Evolutionary conservation across 2,888 invertebrate species (phyloP).

Genomic region (Kuschelorhynchus macadamiae): DNA sequence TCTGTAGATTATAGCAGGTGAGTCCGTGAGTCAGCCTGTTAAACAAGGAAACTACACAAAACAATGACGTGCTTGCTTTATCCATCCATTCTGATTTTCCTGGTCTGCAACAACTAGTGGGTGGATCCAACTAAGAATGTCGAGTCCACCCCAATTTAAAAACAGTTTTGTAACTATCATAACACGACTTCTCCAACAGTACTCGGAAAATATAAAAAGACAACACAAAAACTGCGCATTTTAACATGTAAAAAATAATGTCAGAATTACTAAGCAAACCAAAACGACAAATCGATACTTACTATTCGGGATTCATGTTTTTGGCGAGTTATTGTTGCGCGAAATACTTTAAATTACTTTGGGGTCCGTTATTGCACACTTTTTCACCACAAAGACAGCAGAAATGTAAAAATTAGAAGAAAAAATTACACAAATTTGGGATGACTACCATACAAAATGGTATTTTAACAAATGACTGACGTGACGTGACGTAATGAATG

Average conservation of each 20-base stretch:
- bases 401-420: constrained; percentile 58
- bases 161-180: neutral
- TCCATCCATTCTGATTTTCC: constrained; percentile 41
- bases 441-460: constrained; percentile 63
- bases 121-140: constrained; percentile 55
- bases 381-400: constrained; percentile 54
- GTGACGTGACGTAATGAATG: constrained; percentile 49
- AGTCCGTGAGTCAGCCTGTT: constrained; percentile 11
- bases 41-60: constrained; percentile 12
- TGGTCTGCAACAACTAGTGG: constrained; percentile 56
- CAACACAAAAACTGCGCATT: constrained; percentile 44
- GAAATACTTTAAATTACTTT: constrained; percentile 31
- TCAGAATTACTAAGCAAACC: constrained; percentile 46
- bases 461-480: constrained; percentile 61
- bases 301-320: constrained; percentile 88
- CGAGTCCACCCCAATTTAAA: neutral
- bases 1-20: constrained; percentile 18
- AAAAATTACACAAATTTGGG: constrained; percentile 66
- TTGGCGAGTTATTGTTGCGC: constrained; percentile 46
- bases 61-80: constrained; percentile 56
- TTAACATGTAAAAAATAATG: constrained; percentile 30
- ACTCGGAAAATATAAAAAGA: constrained; percentile 7
- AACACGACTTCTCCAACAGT: neutral
- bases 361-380: constrained; percentile 52
- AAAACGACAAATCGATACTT: constrained; percentile 72